These are phyloP conservation scores for Rhodophaea formosa DNA, from an alignment of 2,888 invertebrate species.

Conservation along the genomic window DNA sequence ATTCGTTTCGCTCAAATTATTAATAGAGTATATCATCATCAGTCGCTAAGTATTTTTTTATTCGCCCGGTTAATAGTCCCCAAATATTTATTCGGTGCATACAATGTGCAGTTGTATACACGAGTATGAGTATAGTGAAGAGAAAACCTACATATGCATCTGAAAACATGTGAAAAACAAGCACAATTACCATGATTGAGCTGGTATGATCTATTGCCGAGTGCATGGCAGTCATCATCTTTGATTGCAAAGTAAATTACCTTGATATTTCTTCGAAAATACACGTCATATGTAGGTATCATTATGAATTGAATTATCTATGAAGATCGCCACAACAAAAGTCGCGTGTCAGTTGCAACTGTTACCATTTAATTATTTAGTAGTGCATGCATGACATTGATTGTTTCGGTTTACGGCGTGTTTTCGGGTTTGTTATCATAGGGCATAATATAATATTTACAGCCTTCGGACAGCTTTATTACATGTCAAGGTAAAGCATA, in stretches of 20 bases:
- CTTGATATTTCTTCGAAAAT: constrained; percentile 10
- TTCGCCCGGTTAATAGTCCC: too few relatives aligned
- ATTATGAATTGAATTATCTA: constrained; percentile 12
- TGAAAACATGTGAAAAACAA: constrained; percentile 3
- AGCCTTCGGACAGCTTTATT: neutral
- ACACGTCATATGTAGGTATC: constrained; percentile 2
- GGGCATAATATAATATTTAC: constrained; percentile 3
- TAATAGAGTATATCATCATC: too few relatives aligned
- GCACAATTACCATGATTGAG: constrained; percentile 14
- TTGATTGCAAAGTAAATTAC: constrained; percentile 11
- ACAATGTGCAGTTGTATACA: too few relatives aligned
- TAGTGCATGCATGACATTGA: constrained; percentile 19
- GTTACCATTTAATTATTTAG: constrained; percentile 20
- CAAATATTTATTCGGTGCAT: too few relatives aligned
- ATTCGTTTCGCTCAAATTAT: too few relatives aligned
- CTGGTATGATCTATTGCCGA: constrained; percentile 9
- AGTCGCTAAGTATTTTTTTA: too few relatives aligned
- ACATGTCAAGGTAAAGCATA: constrained; percentile 3
- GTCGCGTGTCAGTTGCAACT: constrained; percentile 16
- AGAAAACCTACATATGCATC: neutral
- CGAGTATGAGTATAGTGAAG: too few relatives aligned
- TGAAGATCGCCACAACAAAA: constrained; percentile 2
- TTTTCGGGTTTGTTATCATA: neutral
- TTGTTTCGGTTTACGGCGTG: constrained; percentile 25
- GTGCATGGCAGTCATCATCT: constrained; percentile 8